Evolutionary conservation across 1,140 invertebrate genomes (phyloP), one percentile per base, ranked within the genome.

Genomic region (Neelides sp.): DNA sequence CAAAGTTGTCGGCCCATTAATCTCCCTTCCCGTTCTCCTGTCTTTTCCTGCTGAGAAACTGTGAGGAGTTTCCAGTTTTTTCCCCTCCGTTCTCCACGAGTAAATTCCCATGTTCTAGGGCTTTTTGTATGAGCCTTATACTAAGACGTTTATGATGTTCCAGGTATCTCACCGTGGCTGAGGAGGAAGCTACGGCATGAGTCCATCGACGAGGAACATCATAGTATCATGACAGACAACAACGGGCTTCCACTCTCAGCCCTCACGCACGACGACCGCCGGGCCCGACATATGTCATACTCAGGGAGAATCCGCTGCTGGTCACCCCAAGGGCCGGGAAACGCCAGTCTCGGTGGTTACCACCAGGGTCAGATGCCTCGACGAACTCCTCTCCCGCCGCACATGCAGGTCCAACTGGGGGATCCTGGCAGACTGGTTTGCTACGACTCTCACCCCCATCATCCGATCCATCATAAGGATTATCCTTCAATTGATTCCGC

Each of bases 121-220:
- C 8, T 10, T 32, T 32, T 32, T 32, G n/a, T 32, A 10, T 32
- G 30, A 8, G 8, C 30, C 8, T 10, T 32, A 32, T 10, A 32
- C 8, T 10, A 32, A 32, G 8, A n/a, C 30, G n/a, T 10, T 32
- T 63, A 57, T 61, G 61, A 48, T 62, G 20, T 72, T 73, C 12
- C 70, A 82, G 79, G 80, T 65, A 72, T 78, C 69, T 78, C 78
- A 42, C 77, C 78, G 20, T 60, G 58, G 42, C 72, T 75, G 19
- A 68, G 76, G 65, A 78, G 78, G 70, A 66, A 73, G 27, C 71
- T 77, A 42, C 67, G 78, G 37, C 77, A 78, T 62, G 79, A 76
- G 55, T 76, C 75, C 56, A 73, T 74, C 59, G 77, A 75, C 54
- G 78, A 78, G 51, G 77, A 77, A 32, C 28, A 7, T 32, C 28